These are phyloP conservation scores for Sebastes nivosus DNA, from an alignment of 2,797 vertebrate species.

Conservation along the genomic window DNA sequence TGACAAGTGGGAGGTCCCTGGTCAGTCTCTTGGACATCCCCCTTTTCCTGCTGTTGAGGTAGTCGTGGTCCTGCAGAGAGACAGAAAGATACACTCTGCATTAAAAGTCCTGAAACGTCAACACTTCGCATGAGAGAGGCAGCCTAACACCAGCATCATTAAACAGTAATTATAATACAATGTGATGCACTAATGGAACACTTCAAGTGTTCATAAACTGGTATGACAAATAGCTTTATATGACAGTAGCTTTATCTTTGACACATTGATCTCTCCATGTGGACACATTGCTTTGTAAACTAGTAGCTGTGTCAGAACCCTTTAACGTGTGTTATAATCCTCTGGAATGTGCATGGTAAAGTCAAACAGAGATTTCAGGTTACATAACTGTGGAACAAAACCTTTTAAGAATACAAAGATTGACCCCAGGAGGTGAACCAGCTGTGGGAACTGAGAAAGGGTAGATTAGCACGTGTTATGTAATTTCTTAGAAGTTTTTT, in stretches of 20 bases:
- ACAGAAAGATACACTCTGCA: background rate
- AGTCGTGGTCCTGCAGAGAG: slow-evolving; percentile 82
- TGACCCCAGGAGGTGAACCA: slow-evolving; percentile 21
- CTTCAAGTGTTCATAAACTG: background rate
- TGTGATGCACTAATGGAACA: background rate
- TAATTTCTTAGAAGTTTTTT: slow-evolving; percentile 11
- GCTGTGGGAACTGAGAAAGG: slow-evolving; percentile 32
- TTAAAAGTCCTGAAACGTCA: background rate
- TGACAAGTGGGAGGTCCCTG: slow-evolving; percentile 82
- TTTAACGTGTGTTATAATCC: slow-evolving; percentile 34
- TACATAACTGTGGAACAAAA: slow-evolving; percentile 57
- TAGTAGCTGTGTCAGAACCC: background rate
- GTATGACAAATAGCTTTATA: background rate
- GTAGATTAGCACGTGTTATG: slow-evolving; percentile 45
- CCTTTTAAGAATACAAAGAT: slow-evolving; percentile 35
- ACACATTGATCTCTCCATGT: background rate
- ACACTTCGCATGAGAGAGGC: background rate
- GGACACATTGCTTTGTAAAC: background rate
- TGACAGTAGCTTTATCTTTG: background rate
- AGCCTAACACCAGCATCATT: background rate
- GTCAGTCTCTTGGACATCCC: slow-evolving; percentile 70
- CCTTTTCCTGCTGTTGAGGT: slow-evolving; percentile 74
- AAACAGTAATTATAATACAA: background rate
- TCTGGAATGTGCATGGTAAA: slow-evolving; percentile 29
- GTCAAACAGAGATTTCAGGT: slow-evolving; percentile 50